Evolutionary conservation across 1,140 invertebrate species (phyloP), one percentile per base, ranked within the genome.

Genomic region (Drosophila watanabei): DNA sequence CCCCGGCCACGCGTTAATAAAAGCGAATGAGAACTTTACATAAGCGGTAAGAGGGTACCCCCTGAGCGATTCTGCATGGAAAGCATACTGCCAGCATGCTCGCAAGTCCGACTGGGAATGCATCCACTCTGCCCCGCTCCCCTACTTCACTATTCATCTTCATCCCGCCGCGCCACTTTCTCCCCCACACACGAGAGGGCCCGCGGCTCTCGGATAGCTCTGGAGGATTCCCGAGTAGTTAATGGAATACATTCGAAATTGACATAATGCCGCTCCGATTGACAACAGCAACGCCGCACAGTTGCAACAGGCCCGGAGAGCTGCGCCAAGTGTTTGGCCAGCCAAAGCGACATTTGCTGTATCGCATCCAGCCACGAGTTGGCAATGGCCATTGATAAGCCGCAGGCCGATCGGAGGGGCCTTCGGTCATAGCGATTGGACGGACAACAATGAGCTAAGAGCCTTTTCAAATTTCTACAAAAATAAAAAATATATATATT

Each of bases 171-270:
- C 33, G n/a, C 9, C 24, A 28, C 63, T 45, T 66, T 33, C 69
- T 72, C 48, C 37, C 51, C 33, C 39, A 35, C 70, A 59, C 70
- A 71, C 57, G 45, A 51, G 11, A 39, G 20, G 9, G 52, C 70
- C 70, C 45, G 68, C 46, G 71, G 69, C 58, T 16, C 24, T 52
- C 39, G 52, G 45, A 32, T 33, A 41, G 41, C 41, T 76, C 30
- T 39, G 73, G 62, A 77, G 72, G 52, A 77, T 75, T 75, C 35
- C 48, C 28, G 75, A 77, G 43, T 58, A 54, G 48, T 77, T 77
- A 75, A 75, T 77, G 75, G 75, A 77, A 77, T 58, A 66, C 51
- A 51, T 76, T 51, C 32, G 37, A 57, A 45, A 58, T 65, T 64
- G 75, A 49, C 61, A 72, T 71, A 58, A 69, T 68, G 51, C 52